A percentile compares a stretch with the other conserved stretches of the same genome.
phyloP scores from a whole-genome alignment of 1,140 invertebrate genomes.

The Ips nitidus region DNA sequence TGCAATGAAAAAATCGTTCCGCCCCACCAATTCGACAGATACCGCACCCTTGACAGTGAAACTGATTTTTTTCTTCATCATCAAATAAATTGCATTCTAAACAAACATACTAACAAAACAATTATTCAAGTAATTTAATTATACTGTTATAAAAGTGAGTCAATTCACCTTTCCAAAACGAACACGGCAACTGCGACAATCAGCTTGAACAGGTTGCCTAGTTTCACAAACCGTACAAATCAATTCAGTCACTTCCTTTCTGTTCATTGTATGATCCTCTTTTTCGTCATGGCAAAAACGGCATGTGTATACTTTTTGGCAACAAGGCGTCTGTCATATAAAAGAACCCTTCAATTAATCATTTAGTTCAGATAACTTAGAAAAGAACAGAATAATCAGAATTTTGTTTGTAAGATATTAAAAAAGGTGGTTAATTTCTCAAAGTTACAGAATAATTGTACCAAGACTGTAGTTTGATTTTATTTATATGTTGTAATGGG shows the following conservation, averaged over 20 bases:
- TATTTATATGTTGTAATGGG: too few species aligned
- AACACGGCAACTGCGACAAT: slow-evolving; percentile 73
- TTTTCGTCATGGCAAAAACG: slow-evolving; percentile 87
- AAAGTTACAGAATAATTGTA: too few species aligned
- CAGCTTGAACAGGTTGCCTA: slow-evolving; percentile 76
- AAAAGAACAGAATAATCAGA: too few species aligned
- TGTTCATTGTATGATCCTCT: slow-evolving; percentile 78
- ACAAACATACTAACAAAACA: slow-evolving; percentile 73
- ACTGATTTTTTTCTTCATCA: slow-evolving; percentile 84
- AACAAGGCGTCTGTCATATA: slow-evolving; percentile 76
- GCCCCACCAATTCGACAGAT: slow-evolving; percentile 84
- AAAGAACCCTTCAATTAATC: not conserved
- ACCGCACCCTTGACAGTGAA: slow-evolving; percentile 85
- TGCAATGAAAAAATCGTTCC: slow-evolving; percentile 85
- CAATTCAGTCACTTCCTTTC: slow-evolving; percentile 78
- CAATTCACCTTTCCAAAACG: slow-evolving; percentile 71
- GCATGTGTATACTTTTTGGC: slow-evolving; percentile 84
- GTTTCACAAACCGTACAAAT: slow-evolving; percentile 79
- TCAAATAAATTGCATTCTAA: slow-evolving; percentile 86
- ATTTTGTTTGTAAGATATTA: too few species aligned
- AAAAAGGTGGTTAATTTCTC: too few species aligned
- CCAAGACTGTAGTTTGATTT: too few species aligned
- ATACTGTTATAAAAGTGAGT: not conserved
- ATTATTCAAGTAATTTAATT: not conserved
- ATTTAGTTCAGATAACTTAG: too few species aligned